Evolutionary conservation across 2,113 vertebrate genomes (phyloP), one percentile per base, ranked within the genome.

Genomic region (Hystrix cristata): DNA sequence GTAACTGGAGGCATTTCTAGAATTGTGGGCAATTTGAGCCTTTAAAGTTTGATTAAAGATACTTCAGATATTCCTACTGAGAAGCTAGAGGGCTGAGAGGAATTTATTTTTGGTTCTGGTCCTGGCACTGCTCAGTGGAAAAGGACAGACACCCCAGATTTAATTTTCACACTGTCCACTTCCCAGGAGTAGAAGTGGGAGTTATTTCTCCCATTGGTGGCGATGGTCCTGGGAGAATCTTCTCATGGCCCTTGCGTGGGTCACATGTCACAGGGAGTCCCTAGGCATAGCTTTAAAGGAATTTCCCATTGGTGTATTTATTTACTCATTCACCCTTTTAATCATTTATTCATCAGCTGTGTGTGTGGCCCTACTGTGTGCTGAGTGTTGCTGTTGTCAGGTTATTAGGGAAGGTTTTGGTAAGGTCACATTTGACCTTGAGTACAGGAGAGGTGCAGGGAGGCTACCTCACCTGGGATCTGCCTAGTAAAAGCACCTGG

Each of bases 1-100:
- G 98, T 98, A 98, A 98, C 98, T 98, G 90, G 98, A 98, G 98
- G 98, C 98, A 97, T 98, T 98, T 98, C 97, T 98, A 98, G 97
- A 98, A 98, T 96, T 97, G 98, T 98, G 98, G 97, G 97, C 97
- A 97, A 98, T 98, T 98, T 94, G 96, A 97, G 97, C 51, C 98
- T 98, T 53, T 97, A 95, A 91, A 94, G 93, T 98, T 98, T 98
- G 98, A 98, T 98, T 98, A 98, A 98, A 98, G 98, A 98, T 98
- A 96, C 94, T 59, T 97, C 84, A 90, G 79, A 95, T 98, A 84
- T 97, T 98, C 97, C 64, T 97, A n/a, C 87, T 97, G 96, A 96
- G 94, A 95, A 1, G 43, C 97, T 98, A 76, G 0, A 7, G 82
- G 95, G 90, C 95, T 86, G 85, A 94, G 86, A 96, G 93, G 55